A percentile compares a stretch with the other conserved stretches of the same genome.
These are phyloP conservation scores for Dermatemys mawii DNA, from an alignment of 2,113 vertebrate genomes.

Conservation along the genomic window DNA sequence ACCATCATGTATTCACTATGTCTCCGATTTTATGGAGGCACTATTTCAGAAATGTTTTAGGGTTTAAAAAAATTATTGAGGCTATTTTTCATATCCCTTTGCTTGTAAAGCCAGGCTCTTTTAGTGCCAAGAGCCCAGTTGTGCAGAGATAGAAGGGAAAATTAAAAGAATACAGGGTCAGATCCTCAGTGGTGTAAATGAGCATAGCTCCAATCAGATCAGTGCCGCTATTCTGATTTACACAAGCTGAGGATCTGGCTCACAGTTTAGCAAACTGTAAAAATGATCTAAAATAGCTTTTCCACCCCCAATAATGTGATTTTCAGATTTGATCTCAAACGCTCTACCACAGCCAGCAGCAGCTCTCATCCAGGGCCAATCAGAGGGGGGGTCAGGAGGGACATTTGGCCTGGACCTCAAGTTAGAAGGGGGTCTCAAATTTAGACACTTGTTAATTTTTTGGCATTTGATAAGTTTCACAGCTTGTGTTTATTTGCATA, in stretches of 20 bases:
- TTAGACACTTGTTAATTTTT: too few species aligned
- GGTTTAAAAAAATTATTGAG: not conserved
- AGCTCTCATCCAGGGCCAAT: not conserved
- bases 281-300: not conserved
- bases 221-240: not conserved
- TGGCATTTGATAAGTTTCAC: too few species aligned
- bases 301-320: not conserved
- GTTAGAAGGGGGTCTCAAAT: too few species aligned
- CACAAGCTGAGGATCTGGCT: not conserved
- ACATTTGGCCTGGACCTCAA: too few species aligned
- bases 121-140: fast-evolving
- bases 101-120: not conserved
- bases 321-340: not conserved
- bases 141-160: not conserved
- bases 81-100: not conserved
- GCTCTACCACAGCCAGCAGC: not conserved
- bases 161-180: not conserved
- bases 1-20: fast-evolving
- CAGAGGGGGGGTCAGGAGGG: too few species aligned
- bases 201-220: fast-evolving
- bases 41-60: not conserved
- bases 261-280: not conserved
- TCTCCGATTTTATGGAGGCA: fast-evolving
- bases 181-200: not conserved
- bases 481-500: too few species aligned